Evolutionary conservation across 2,797 vertebrate species (phyloP).

Genomic region (Anniella stebbinsi): DNA sequence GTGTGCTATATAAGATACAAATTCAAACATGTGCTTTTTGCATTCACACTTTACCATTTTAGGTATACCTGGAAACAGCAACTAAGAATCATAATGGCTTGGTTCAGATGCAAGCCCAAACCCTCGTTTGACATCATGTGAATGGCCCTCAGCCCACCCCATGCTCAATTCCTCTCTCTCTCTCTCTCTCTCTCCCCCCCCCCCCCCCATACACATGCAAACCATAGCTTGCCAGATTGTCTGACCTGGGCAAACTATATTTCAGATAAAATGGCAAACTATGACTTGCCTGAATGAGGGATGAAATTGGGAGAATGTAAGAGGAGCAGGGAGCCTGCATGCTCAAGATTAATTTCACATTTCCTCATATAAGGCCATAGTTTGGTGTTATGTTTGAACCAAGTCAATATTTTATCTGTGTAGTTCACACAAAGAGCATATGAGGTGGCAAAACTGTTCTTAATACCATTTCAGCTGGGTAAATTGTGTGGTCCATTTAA

Average conservation of each 20-base stretch:
- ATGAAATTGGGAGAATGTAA: no score
- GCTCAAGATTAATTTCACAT: neutral
- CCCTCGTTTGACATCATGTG: neutral
- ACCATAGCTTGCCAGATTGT: neutral
- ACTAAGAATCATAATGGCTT: neutral
- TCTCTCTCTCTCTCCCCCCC: no score
- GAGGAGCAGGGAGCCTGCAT: neutral
- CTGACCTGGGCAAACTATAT: neutral
- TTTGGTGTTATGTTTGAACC: neutral
- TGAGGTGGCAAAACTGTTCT: no score
- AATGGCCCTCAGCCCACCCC: neutral
- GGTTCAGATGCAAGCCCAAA: neutral
- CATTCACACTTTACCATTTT: neutral
- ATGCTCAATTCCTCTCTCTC: no score
- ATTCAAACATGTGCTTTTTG: neutral
- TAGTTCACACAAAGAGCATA: neutral
- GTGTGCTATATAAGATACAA: neutral
- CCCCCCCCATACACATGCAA: no score
- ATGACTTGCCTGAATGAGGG: neutral
- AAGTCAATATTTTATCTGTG: no score
- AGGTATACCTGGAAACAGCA: neutral
- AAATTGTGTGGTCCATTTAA: neutral
- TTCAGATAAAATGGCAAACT: neutral
- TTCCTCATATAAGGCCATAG: no score
- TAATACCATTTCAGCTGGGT: neutral